A percentile compares a stretch with the other conserved stretches of the same genome.
Evolutionary conservation across 2,797 vertebrate genomes (phyloP).

Genomic region (Knipowitschia caucasica): DNA sequence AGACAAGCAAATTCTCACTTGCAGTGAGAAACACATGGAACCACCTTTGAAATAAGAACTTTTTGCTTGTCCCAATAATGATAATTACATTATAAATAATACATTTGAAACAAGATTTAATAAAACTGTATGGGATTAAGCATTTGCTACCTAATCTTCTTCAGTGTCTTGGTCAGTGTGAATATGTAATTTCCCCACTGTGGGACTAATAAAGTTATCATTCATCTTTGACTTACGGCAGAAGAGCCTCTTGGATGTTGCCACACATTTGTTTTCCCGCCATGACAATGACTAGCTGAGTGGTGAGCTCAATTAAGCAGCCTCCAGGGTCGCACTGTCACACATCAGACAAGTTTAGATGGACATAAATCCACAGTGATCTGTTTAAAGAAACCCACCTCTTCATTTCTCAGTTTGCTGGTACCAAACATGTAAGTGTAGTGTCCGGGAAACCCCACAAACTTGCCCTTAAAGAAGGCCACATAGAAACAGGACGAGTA

Average conservation of each 20-base stretch:
- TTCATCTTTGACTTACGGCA: slow-evolving; percentile 85
- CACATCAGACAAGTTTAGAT: background rate
- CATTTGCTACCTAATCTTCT: too few species aligned
- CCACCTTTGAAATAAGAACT: too few species aligned
- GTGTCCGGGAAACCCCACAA: slow-evolving; percentile 87
- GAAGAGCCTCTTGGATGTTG: slow-evolving; percentile 90
- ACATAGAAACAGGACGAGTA: slow-evolving; percentile 98
- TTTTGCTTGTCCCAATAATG: too few species aligned
- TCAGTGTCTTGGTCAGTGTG: too few species aligned
- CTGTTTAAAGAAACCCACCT: slow-evolving; percentile 72
- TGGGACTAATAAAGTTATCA: too few species aligned
- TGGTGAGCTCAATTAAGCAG: slow-evolving; percentile 94
- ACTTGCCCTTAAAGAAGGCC: slow-evolving; percentile 98
- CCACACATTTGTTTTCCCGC: slow-evolving; percentile 96
- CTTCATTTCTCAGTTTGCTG: slow-evolving; percentile 85
- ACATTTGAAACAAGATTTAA: too few species aligned
- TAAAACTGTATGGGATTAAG: too few species aligned
- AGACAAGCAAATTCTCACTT: too few species aligned
- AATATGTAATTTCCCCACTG: too few species aligned
- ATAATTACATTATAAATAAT: too few species aligned
- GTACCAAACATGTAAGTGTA: slow-evolving; percentile 89
- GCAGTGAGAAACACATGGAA: too few species aligned
- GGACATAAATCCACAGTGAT: background rate
- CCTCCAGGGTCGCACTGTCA: slow-evolving; percentile 91
- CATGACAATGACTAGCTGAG: slow-evolving; percentile 95